Percentiles rank a stretch among this genome's conserved stretches.
These are phyloP conservation scores for Pan troglodytes DNA, from an alignment of 2,113 vertebrate species.

Conservation along the genomic window NHGRI_mPanTro3-v2.1_pri NC_072401.2:52169001-52169500, in stretches of 20 bases:
- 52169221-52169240: background rate
- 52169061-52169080: background rate
- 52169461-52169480: too few species aligned
- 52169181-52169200: background rate
- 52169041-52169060: background rate
- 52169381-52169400: background rate
- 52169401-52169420: background rate
- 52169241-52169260: background rate
- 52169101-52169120: background rate
- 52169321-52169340: background rate
- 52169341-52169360: background rate
- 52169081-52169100: background rate
- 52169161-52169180: background rate
- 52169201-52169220: background rate
- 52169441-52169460: conserved; percentile 39
- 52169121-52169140: background rate
- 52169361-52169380: background rate
- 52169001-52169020: background rate
- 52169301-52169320: background rate
- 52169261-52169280: conserved; percentile 7
- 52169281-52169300: background rate
- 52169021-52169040: conserved; percentile 12
- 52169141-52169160: background rate
- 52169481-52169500: too few species aligned
- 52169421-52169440: conserved; percentile 1